Evolutionary conservation across 2,888 invertebrate genomes (phyloP).

Genomic region (Calliphora vomitoria): DNA sequence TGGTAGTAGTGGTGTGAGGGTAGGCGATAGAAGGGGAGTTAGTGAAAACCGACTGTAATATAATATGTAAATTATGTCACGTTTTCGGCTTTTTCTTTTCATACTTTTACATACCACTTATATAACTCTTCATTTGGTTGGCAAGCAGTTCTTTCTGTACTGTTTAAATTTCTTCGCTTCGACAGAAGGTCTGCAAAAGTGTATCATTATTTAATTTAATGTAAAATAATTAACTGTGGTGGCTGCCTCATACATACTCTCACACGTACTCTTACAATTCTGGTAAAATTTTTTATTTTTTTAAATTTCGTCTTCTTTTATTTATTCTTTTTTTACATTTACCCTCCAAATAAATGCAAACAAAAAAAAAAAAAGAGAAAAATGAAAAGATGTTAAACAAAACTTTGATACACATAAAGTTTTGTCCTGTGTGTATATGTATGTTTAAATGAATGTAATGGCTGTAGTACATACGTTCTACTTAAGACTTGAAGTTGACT

Average conservation of each 20-base stretch:
- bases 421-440: constrained; percentile 35
- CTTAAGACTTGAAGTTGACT: constrained; percentile 74
- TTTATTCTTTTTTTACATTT: constrained; percentile 37
- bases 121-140: constrained; percentile 70
- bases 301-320: background rate
- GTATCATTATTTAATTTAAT: constrained; percentile 85
- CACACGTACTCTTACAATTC: constrained; percentile 19
- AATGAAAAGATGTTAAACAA: constrained; percentile 31
- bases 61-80: constrained; percentile 83
- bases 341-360: constrained; percentile 36
- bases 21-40: background rate
- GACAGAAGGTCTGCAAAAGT: constrained; percentile 76
- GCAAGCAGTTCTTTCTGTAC: constrained; percentile 54
- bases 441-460: background rate
- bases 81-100: constrained; percentile 77
- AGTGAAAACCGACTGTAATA: constrained; percentile 54
- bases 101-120: constrained; percentile 65
- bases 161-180: constrained; percentile 56
- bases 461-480: constrained; percentile 66
- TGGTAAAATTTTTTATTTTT: constrained; percentile 21
- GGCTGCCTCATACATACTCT: constrained; percentile 23
- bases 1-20: background rate
- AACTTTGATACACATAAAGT: constrained; percentile 58
- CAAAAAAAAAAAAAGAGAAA: background rate
- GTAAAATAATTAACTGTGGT: constrained; percentile 84